phyloP scores from a whole-genome alignment of 2,888 invertebrate genomes.

The Trisateles emortualis region DNA sequence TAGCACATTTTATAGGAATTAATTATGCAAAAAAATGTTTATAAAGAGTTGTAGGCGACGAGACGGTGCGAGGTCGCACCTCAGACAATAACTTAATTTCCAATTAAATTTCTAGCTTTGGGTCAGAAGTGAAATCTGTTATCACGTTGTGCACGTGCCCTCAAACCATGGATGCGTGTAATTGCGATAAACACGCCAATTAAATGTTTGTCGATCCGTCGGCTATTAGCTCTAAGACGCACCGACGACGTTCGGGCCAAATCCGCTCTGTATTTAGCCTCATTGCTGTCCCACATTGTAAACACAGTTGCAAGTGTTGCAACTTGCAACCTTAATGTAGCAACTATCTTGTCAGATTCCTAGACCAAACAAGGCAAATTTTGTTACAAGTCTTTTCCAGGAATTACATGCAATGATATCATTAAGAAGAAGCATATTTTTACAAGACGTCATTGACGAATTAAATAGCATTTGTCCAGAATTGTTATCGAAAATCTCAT shows the following conservation, averaged over 20 bases:
- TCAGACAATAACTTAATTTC: conserved; percentile 69
- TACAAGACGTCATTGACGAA: neutral
- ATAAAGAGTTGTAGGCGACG: conserved; percentile 49
- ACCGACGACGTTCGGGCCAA: conserved; percentile 9
- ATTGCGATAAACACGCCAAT: conserved; percentile 80
- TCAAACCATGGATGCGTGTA: conserved; percentile 83
- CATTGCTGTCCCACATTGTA: conserved; percentile 34
- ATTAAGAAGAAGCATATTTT: no score
- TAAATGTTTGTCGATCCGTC: conserved; percentile 73
- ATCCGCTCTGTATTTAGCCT: conserved; percentile 31
- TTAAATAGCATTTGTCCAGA: neutral
- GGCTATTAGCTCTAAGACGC: conserved; percentile 63
- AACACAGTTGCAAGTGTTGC: conserved; percentile 10
- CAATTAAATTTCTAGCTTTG: conserved; percentile 71
- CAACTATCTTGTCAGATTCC: neutral
- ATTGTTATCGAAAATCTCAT: neutral
- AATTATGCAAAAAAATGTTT: conserved; percentile 70
- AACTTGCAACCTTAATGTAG: neutral
- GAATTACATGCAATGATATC: no score
- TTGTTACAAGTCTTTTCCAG: neutral
- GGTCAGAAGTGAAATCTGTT: conserved; percentile 82
- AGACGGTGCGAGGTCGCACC: conserved; percentile 57
- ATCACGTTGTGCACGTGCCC: conserved; percentile 67
- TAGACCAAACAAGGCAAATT: neutral
- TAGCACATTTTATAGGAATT: conserved; percentile 72